Percentiles rank a stretch among this genome's conserved stretches.
phyloP scores from a whole-genome alignment of 2,888 invertebrate species.

The Cryptophagus acutangulus region DNA sequence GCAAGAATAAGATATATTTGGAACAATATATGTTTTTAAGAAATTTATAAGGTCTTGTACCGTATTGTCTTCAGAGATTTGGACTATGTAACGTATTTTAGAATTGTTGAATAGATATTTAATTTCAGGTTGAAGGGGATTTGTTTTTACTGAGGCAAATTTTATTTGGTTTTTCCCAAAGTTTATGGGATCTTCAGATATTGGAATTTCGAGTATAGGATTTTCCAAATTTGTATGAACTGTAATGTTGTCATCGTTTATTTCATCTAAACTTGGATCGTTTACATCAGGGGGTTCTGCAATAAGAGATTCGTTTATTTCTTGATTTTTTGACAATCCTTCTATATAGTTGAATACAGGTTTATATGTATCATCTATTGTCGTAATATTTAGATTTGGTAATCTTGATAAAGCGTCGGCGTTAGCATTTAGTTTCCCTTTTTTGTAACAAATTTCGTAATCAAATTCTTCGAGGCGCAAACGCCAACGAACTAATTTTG shows the following conservation, averaged over 20 bases:
- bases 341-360: slow-evolving; percentile 3
- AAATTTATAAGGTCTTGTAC: background rate
- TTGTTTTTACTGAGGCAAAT: background rate
- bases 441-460: slow-evolving; percentile 5
- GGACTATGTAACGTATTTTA: background rate
- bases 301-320: background rate
- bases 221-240: slow-evolving; percentile 3
- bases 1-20: background rate
- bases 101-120: background rate
- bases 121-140: background rate
- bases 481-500: slow-evolving; percentile 10
- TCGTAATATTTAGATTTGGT: background rate
- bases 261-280: background rate
- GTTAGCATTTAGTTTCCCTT: background rate
- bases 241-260: background rate
- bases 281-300: slow-evolving; percentile 1
- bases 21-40: slow-evolving; percentile 2
- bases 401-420: slow-evolving; percentile 3
- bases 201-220: slow-evolving; percentile 6
- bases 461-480: slow-evolving; percentile 4
- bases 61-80: background rate
- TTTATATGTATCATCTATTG: background rate
- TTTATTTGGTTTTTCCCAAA: slow-evolving; percentile 1
- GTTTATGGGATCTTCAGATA: background rate
- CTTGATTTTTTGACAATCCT: background rate